Conservation (phyloP, 2,797 vertebrate genomes). For the Clarias laeviceps region DNA sequence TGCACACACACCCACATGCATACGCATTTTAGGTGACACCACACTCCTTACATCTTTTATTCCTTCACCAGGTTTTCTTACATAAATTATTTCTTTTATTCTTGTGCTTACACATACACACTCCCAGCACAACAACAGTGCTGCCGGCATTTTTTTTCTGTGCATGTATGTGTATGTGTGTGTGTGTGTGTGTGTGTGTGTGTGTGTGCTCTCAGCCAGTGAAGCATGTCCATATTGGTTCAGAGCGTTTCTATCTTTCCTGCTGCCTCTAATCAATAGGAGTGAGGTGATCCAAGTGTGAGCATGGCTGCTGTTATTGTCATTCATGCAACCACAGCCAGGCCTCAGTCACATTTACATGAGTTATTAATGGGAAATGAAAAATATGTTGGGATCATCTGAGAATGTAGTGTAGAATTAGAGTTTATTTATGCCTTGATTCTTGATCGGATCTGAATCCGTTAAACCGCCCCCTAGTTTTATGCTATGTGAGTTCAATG, state of each 20-base stretch:
- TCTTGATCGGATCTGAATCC: background rate
- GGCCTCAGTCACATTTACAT: constrained; percentile 74
- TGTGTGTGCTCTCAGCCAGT: constrained; percentile 65
- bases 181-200: constrained; percentile 56
- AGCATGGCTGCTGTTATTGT: constrained; percentile 61
- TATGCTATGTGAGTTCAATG: background rate
- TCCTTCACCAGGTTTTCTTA: constrained; percentile 35
- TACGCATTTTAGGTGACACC: constrained; percentile 26
- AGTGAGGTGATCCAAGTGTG: constrained; percentile 58
- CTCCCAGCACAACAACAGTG: constrained; percentile 38
- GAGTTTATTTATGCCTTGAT: constrained; percentile 1
- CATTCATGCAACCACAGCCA: constrained; percentile 68
- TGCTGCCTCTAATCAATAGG: constrained; percentile 68
- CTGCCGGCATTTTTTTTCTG: background rate
- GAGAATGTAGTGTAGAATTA: background rate
- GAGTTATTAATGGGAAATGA: constrained; percentile 64
- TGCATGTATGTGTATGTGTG: constrained; percentile 55
- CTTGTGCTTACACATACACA: constrained; percentile 35
- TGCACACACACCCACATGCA: constrained; percentile 23
- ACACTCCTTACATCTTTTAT: constrained; percentile 18
- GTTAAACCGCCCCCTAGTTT: background rate
- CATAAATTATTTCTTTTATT: constrained; percentile 41
- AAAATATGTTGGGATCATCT: constrained; percentile 2
- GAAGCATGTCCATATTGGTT: constrained; percentile 67
- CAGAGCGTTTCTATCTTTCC: constrained; percentile 56